Base-by-base conservation (phyloP, 2,888 invertebrate species). In the Oscheius sp. region DNA sequence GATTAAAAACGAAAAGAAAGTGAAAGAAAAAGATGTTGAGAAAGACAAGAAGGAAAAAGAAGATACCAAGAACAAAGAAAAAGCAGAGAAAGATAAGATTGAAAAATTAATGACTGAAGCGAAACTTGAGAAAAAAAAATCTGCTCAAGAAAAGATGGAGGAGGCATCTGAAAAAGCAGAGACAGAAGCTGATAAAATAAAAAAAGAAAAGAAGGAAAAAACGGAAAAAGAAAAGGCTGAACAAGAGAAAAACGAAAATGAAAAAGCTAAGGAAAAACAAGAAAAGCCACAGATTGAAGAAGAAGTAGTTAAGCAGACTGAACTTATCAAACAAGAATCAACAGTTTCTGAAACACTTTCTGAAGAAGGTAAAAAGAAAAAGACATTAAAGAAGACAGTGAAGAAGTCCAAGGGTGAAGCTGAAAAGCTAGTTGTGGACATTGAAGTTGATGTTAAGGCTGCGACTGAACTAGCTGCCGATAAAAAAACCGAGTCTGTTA, bases 291-390 rank as follows among this genome's bases (percentile, higher is more conserved):
- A 44, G 14, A 44, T 54, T 12, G 32, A 67, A 20, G 59, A 56
- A n/a, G 45, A 64, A 22, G 56, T 54, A 33, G 54, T 33, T 9
- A 59, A 67, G n/a, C 57, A 67, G 56, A 61, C 54, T 26, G 57
- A 59, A 20, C 28, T 59, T 14, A 30, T 51, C 2, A 54, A 62
- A 45, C 47, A 67, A 59, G 63, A 20, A 24, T 62, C 51, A 24
- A 61, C 57, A 50, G 64, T 20, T 3, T 50, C 63, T 20, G 67
- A 67, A 30, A 56, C 45, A 32, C 62, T 61, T 30, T 33, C 67
- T 28, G 67, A 68, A 24, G 67, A 68, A 17, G 67, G 64, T 32
- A 49, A 63, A 26, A 64, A 63, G 8, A 50, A 63, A 30, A 71
- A 68, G 32, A 66, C 63, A 32, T 47, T 65, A 17, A 64, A 63